A percentile compares a stretch with the other conserved stretches of the same genome.
These are phyloP conservation scores for Leptoteleia sp. DNA, from an alignment of 1,140 invertebrate genomes.

Conservation along the genomic window DNA sequence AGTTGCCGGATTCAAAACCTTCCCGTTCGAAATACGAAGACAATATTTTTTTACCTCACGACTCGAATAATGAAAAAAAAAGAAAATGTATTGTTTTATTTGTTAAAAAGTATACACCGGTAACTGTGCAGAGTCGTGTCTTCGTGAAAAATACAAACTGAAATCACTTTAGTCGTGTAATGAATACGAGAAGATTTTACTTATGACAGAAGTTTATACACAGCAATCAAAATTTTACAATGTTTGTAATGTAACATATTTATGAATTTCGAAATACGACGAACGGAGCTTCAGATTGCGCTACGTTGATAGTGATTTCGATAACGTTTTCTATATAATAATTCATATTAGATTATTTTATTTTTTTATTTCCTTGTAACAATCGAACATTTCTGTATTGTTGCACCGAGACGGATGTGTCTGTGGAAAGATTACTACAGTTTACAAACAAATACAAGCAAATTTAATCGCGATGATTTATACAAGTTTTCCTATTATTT, in stretches of 20 bases:
- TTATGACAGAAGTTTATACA: constrained; percentile 12
- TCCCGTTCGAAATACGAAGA: constrained; percentile 17
- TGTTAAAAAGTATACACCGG: constrained; percentile 18
- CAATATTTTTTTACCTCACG: neutral
- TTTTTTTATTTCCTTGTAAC: neutral
- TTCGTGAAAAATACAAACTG: constrained; percentile 34
- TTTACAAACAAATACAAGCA: no score
- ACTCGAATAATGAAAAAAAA: no score
- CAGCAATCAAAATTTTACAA: constrained; percentile 12
- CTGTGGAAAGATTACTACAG: no score
- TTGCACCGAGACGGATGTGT: no score
- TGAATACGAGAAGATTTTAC: constrained; percentile 23
- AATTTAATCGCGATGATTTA: no score
- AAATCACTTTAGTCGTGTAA: constrained; percentile 41
- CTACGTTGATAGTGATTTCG: no score
- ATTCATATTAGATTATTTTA: neutral
- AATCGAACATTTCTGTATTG: no score
- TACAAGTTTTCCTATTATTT: no score
- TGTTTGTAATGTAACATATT: constrained; percentile 26
- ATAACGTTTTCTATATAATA: no score
- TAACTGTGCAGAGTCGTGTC: constrained; percentile 28
- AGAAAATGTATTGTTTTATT: no score
- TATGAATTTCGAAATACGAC: constrained; percentile 15
- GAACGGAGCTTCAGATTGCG: constrained; percentile 18
- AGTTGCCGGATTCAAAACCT: constrained; percentile 39